Evolutionary conservation across 2,888 invertebrate genomes (phyloP).

Genomic region (Abrostola tripartita): DNA sequence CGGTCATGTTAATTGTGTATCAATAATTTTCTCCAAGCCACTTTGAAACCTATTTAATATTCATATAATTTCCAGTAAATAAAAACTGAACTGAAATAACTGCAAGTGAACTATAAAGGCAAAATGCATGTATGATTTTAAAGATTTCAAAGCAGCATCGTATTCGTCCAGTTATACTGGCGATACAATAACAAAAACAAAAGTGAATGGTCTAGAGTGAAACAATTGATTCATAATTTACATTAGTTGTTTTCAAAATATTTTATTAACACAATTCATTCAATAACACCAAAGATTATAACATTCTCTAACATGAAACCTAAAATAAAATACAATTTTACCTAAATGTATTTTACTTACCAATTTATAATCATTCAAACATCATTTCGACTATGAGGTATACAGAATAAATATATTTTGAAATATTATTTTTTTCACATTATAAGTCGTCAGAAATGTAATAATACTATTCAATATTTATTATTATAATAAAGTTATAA

Average conservation of each 20-base stretch:
- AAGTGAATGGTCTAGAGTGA: constrained; percentile 63
- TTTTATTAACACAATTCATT: constrained; percentile 90
- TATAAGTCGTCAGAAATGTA: constrained; percentile 81
- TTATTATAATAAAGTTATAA: constrained; percentile 67
- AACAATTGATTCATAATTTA: constrained; percentile 83
- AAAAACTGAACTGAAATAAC: too few relatives aligned
- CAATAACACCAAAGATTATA: constrained; percentile 89
- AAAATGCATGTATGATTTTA: not conserved
- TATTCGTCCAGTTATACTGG: constrained; percentile 16
- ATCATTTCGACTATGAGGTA: constrained; percentile 87
- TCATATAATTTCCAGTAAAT: too few relatives aligned
- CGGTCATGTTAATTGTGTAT: constrained; percentile 1
- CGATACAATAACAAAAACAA: constrained; percentile 22
- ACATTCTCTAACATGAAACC: constrained; percentile 89
- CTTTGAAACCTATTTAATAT: not conserved
- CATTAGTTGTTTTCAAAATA: constrained; percentile 87
- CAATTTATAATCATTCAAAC: constrained; percentile 88
- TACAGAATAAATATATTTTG: constrained; percentile 86
- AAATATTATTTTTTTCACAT: constrained; percentile 77
- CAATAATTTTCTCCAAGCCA: not conserved
- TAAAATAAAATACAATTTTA: constrained; percentile 88
- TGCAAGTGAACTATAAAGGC: too few relatives aligned
- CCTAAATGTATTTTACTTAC: constrained; percentile 86
- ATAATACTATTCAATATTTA: constrained; percentile 63
- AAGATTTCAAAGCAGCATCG: constrained; percentile 26